A percentile compares a stretch with the other conserved stretches of the same genome.
These are phyloP conservation scores for Ophiothrix spiculata DNA, from an alignment of 35 echinoderm and acorn worm species.

Conservation along the genomic window DNA sequence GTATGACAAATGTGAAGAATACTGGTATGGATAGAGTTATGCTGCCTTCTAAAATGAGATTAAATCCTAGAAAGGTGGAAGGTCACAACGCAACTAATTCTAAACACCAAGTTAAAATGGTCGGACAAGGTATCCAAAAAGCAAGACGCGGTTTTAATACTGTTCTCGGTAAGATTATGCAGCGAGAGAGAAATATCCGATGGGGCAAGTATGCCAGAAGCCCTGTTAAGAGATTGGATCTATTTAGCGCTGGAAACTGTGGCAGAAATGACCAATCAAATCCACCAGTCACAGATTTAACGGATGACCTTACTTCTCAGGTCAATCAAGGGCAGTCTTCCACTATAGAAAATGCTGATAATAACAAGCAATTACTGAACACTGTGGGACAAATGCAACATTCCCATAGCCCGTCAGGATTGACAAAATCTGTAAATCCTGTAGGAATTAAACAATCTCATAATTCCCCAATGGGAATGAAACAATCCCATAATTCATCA, in stretches of 20 bases:
- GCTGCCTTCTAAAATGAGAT: not conserved
- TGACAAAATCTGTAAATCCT: too few relatives aligned
- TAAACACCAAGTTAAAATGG: not conserved
- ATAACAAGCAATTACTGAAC: not conserved
- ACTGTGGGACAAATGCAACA: not conserved
- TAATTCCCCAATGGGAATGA: too few relatives aligned
- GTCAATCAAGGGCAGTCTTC: conserved; percentile 4
- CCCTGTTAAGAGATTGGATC: not conserved
- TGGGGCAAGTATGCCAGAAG: not conserved
- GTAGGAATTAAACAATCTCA: too few relatives aligned
- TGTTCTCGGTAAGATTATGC: not conserved
- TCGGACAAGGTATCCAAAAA: not conserved
- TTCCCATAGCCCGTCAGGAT: too few relatives aligned
- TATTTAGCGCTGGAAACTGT: not conserved
- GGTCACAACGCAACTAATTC: not conserved
- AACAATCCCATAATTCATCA: too few relatives aligned
- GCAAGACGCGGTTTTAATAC: not conserved
- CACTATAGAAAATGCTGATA: not conserved
- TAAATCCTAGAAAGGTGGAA: not conserved
- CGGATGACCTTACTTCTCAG: not conserved
- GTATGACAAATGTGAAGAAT: not conserved
- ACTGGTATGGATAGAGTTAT: not conserved
- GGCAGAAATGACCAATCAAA: not conserved
- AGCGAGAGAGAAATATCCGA: not conserved
- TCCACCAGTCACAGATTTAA: not conserved